Base-by-base conservation (phyloP, 2,797 vertebrate genomes). In the Mus spretus region DNA sequence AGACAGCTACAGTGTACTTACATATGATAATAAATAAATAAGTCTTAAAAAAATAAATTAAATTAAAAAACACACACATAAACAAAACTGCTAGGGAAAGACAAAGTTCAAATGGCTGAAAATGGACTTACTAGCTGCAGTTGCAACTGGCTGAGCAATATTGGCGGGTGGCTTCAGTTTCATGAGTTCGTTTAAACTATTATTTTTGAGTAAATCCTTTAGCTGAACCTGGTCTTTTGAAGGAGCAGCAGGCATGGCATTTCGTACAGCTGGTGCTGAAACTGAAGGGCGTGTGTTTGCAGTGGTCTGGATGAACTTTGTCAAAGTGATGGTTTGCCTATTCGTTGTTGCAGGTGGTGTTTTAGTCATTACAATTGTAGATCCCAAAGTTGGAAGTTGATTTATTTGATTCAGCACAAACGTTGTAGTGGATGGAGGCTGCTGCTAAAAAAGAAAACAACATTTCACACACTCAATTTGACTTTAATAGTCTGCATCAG, bases 341-440 rank as follows among this genome's bases (percentile, higher is more conserved):
- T 99, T 99, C 0, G 99, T 99, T 84, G 99, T 99, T 65, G 99
- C 98, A 9, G 98, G 98, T 1, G 99, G 99, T 5, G 99, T 99
- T 98, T 99, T 99, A 97, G 99, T 99, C 98, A 99, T 99, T 82
- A 99, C 99, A 88, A 99, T 98, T 40, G 99, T 99, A 85, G 98
- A 99, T 96, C 99, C 99, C 79, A 99, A 98, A 10, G 99, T 99
- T 7, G 99, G 99, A 98, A 99, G 99, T 98, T 99, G 99, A 98
- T 99, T 99, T 97, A 99, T 99, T 97, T 99, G 99, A 98, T 99
- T 99, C 98, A 99, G 99, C 98, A 99, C 99, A 98, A 99, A 99
- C 1, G 99, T 99, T 96, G 99, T 99, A 97, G 99, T 99, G 93
- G 99, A 99, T 93, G 99, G 99, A 98, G 99, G 99, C 98, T 99